These are phyloP conservation scores for Archips xylosteana DNA, from an alignment of 2,888 invertebrate genomes.

Conservation along the genomic window DNA sequence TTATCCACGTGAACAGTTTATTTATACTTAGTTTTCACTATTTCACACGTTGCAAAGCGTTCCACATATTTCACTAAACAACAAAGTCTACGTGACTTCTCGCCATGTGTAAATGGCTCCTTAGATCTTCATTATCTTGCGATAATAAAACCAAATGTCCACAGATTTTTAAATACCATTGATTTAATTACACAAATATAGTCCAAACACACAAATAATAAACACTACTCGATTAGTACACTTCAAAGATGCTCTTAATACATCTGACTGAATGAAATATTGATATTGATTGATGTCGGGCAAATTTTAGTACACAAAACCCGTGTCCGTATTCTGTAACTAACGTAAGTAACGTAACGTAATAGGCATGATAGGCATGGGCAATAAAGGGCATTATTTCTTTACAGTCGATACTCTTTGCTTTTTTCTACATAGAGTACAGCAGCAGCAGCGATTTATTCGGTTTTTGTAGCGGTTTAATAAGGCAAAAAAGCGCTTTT, in stretches of 20 bases:
- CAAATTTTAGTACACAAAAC: slow-evolving; percentile 42
- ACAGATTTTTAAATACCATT: slow-evolving; percentile 39
- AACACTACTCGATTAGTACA: slow-evolving; percentile 22
- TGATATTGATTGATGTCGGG: slow-evolving; percentile 41
- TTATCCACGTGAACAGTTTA: slow-evolving; percentile 26
- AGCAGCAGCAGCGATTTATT: slow-evolving; percentile 9
- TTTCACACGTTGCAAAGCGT: slow-evolving; percentile 34
- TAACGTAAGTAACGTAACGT: slow-evolving; percentile 31
- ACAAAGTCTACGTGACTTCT: slow-evolving; percentile 81
- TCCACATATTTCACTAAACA: slow-evolving; percentile 43
- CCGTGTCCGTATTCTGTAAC: slow-evolving; percentile 39
- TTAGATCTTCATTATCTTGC: slow-evolving; percentile 48
- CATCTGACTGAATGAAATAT: slow-evolving; percentile 17
- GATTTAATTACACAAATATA: slow-evolving; percentile 21
- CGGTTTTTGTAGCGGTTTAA: slow-evolving; percentile 10
- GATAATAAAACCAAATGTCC: slow-evolving; percentile 41
- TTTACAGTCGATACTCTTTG: slow-evolving; percentile 28
- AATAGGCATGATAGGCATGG: background rate
- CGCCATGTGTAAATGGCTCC: slow-evolving; percentile 84
- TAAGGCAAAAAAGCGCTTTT: background rate
- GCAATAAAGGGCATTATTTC: slow-evolving; percentile 22
- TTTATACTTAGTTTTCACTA: slow-evolving; percentile 39
- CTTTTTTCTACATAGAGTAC: slow-evolving; percentile 17
- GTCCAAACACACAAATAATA: slow-evolving; percentile 21
- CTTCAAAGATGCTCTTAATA: slow-evolving; percentile 22